phyloP scores from a whole-genome alignment of 2,113 vertebrate genomes.

The Silurus glanis region DNA sequence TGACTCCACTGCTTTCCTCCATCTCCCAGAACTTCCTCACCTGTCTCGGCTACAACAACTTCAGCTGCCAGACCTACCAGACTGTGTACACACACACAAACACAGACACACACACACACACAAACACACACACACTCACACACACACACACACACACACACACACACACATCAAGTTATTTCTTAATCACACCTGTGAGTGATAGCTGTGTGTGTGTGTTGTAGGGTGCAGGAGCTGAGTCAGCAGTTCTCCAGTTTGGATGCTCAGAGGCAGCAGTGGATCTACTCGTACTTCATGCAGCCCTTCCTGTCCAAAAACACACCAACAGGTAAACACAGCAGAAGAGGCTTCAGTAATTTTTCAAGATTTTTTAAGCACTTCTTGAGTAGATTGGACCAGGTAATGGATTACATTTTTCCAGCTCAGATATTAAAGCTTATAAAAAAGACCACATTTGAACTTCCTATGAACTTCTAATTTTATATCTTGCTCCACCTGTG shows the following conservation, averaged over 20 bases:
- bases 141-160: background rate
- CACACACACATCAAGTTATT: too few species aligned
- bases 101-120: background rate
- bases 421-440: background rate
- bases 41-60: conserved; percentile 73
- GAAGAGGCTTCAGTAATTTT: background rate
- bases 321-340: conserved; percentile 59
- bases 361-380: background rate
- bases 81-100: conserved; percentile 61
- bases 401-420: background rate
- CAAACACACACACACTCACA: background rate
- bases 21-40: conserved; percentile 67
- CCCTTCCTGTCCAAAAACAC: conserved; percentile 70
- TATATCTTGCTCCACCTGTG: background rate
- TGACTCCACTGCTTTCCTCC: conserved; percentile 68
- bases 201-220: background rate
- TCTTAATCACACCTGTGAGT: too few species aligned
- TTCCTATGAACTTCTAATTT: background rate
- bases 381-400: background rate
- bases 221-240: conserved; percentile 47
- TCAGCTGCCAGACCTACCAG: conserved; percentile 75
- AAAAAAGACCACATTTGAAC: background rate
- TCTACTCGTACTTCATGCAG: conserved; percentile 68
- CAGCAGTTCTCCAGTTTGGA: conserved; percentile 67
- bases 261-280: conserved; percentile 61